These are phyloP conservation scores for Agrochola circellaris DNA, from an alignment of 2,888 invertebrate genomes.

Conservation along the genomic window DNA sequence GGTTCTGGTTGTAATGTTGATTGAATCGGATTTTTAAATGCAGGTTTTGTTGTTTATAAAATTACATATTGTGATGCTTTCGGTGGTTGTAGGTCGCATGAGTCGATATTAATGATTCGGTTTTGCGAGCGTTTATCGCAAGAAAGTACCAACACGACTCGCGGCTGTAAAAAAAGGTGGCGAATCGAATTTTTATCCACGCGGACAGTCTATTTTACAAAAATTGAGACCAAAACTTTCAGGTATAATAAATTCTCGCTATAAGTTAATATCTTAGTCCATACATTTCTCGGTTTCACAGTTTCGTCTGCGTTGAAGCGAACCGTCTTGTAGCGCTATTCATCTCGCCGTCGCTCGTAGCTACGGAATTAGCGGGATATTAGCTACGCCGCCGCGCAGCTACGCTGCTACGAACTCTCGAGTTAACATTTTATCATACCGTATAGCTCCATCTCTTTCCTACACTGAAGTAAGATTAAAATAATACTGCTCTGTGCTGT, in stretches of 20 bases:
- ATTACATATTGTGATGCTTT: background rate
- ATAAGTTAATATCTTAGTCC: background rate
- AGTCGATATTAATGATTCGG: background rate
- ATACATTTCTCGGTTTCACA: conserved; percentile 26
- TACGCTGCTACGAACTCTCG: conserved; percentile 28
- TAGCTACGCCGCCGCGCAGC: conserved; percentile 34
- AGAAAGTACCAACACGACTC: background rate
- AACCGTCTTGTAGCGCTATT: conserved; percentile 36
- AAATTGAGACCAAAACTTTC: background rate
- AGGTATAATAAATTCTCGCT: conserved; percentile 1
- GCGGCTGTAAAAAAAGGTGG: background rate
- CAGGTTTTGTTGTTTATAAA: background rate
- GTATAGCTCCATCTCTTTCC: background rate
- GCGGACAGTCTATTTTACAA: background rate
- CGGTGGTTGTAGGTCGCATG: background rate
- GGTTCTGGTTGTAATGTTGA: background rate
- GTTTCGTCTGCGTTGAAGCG: conserved; percentile 24
- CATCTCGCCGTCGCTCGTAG: conserved; percentile 45
- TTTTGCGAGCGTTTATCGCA: background rate
- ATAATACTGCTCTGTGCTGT: background rate
- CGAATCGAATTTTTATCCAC: background rate
- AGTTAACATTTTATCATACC: conserved; percentile 13
- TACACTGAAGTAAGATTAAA: background rate
- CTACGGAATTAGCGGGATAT: conserved; percentile 47
- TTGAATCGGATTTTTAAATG: background rate